A percentile compares a stretch with the other conserved stretches of the same genome.
Evolutionary conservation across 2,113 vertebrate species (phyloP).

Genomic region (Brienomyrus longianalis): DNA sequence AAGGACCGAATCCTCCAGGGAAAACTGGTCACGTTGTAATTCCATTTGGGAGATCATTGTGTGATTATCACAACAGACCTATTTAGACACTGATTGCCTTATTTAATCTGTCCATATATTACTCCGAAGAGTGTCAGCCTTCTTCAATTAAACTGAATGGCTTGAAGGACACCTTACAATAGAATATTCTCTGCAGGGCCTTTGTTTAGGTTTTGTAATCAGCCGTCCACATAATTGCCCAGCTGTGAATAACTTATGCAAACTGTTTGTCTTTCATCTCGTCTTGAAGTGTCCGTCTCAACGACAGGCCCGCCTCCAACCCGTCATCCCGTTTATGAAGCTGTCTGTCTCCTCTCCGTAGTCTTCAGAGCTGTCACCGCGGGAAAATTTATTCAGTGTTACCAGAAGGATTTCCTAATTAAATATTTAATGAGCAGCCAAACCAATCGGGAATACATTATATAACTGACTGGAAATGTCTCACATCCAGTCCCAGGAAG

Average conservation of each 20-base stretch:
- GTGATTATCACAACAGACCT: background rate
- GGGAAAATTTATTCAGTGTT: background rate
- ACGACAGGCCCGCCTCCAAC: background rate
- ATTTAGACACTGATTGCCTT: background rate
- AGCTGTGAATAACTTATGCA: background rate
- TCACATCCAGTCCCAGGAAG: background rate
- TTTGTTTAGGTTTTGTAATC: background rate
- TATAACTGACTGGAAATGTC: background rate
- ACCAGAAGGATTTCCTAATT: constrained; percentile 1
- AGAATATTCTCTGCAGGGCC: background rate
- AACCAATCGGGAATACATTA: background rate
- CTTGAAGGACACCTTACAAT: background rate
- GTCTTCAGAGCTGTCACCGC: background rate
- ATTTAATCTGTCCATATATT: constrained; percentile 10
- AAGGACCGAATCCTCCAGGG: background rate
- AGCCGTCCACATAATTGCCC: background rate
- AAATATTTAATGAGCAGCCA: background rate
- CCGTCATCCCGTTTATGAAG: background rate
- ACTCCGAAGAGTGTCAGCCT: constrained; percentile 4
- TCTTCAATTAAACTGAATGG: background rate
- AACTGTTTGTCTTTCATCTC: background rate
- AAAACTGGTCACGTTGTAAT: background rate
- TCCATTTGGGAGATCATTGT: background rate
- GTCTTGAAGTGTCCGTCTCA: background rate
- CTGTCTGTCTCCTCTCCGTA: background rate